Conservation (phyloP, 1,140 invertebrate species). For the Neodiprion fabricii region DNA sequence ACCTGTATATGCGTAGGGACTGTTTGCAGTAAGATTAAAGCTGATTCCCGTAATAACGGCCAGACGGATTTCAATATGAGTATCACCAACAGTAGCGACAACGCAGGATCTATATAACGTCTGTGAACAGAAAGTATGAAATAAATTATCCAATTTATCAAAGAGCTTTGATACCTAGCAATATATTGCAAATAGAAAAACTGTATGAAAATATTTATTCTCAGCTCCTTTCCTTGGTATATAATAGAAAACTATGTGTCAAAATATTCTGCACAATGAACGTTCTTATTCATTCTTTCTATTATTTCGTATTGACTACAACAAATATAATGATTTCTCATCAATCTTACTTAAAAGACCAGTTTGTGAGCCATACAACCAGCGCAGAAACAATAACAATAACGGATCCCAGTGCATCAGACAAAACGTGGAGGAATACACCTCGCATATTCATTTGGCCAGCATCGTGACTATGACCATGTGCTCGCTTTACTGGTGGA, state of each 20-base stretch:
- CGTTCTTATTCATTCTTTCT: too few species aligned
- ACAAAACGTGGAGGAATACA: slow-evolving; percentile 96
- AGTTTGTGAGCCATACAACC: slow-evolving; percentile 87
- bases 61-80: slow-evolving; percentile 85
- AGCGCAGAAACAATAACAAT: slow-evolving; percentile 95
- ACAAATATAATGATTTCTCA: too few species aligned
- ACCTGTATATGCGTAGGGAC: slow-evolving; percentile 92
- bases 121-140: slow-evolving; percentile 51
- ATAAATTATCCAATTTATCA: background rate
- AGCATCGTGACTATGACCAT: slow-evolving; percentile 69
- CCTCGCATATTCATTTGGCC: slow-evolving; percentile 97
- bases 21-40: slow-evolving; percentile 88
- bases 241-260: too few species aligned
- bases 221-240: too few species aligned
- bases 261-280: too few species aligned
- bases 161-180: too few species aligned
- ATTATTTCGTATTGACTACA: too few species aligned
- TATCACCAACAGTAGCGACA: slow-evolving; percentile 84
- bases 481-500: slow-evolving; percentile 53
- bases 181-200: too few species aligned
- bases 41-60: slow-evolving; percentile 87
- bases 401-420: slow-evolving; percentile 94
- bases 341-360: slow-evolving; percentile 68
- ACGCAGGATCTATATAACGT: slow-evolving; percentile 91
- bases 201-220: too few species aligned